phyloP scores from a whole-genome alignment of 2,888 invertebrate genomes.

The Petrolisthes manimaculis region DNA sequence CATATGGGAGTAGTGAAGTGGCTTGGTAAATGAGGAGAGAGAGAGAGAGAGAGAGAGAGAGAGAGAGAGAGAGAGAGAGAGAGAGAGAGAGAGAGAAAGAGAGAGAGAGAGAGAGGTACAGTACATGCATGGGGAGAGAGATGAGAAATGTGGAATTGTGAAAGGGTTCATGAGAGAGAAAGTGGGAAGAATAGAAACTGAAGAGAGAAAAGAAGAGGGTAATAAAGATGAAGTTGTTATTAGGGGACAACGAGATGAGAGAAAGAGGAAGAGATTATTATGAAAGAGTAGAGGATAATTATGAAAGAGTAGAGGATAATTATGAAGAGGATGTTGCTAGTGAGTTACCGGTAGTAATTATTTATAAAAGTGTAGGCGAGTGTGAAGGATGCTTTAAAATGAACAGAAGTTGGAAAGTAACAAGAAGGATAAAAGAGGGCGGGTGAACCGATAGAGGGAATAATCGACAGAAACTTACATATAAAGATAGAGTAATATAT shows the following conservation, averaged over 20 bases:
- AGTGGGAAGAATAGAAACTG: not conserved
- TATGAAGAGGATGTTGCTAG: too few species aligned
- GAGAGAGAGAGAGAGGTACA: not conserved
- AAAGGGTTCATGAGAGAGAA: not conserved
- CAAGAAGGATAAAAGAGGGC: too few species aligned
- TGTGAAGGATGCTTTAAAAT: too few species aligned
- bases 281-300: too few species aligned
- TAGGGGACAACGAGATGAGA: not conserved
- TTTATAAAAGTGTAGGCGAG: too few species aligned
- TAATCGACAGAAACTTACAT: too few species aligned
- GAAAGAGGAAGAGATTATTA: not conserved
- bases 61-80: not conserved
- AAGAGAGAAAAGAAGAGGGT: not conserved
- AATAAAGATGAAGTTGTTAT: not conserved
- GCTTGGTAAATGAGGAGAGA: not conserved
- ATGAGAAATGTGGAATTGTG: not conserved
- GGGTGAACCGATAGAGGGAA: too few species aligned
- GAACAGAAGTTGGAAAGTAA: too few species aligned
- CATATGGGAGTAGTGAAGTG: not conserved
- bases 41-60: not conserved
- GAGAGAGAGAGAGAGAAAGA: not conserved
- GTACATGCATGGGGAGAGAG: not conserved
- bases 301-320: too few species aligned
- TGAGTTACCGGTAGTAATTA: too few species aligned
- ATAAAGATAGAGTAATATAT: too few species aligned